These are phyloP conservation scores for Drosophila emarginata DNA, from an alignment of 2,888 invertebrate genomes.

Conservation along the genomic window DNA sequence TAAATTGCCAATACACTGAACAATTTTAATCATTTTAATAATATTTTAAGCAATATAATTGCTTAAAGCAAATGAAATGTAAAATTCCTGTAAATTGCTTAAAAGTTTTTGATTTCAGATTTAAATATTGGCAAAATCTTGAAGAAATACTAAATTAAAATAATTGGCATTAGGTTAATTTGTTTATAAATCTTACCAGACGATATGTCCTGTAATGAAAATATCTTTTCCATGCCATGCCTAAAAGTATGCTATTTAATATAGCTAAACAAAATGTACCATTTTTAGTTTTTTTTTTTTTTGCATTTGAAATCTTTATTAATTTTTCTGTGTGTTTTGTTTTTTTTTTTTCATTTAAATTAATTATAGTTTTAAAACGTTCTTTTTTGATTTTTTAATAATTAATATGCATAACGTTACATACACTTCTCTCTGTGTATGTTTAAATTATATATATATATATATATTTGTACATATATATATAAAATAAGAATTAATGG, in stretches of 20 bases:
- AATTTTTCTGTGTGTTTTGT: constrained; percentile 39
- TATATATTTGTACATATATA: background rate
- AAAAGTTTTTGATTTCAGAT: background rate
- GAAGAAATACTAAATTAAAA: too few relatives aligned
- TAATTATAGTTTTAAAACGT: constrained; percentile 61
- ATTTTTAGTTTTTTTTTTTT: constrained; percentile 11
- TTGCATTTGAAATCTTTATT: constrained; percentile 49
- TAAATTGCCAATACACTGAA: constrained; percentile 36
- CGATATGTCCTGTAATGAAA: too few relatives aligned
- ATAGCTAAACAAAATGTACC: background rate
- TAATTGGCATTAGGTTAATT: too few relatives aligned
- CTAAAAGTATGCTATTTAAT: background rate
- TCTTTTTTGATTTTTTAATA: constrained; percentile 45
- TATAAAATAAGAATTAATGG: constrained; percentile 53
- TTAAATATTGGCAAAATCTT: too few relatives aligned
- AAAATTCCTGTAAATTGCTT: background rate
- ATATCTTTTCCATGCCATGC: too few relatives aligned
- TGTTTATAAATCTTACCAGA: too few relatives aligned
- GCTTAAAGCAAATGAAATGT: constrained; percentile 9
- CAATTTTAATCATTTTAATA: constrained; percentile 26
- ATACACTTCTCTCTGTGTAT: constrained; percentile 52
- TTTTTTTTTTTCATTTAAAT: constrained; percentile 35
- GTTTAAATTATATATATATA: constrained; percentile 66
- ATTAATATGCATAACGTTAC: constrained; percentile 75
- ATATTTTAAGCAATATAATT: constrained; percentile 54